Percentiles rank a stretch among this genome's conserved stretches.
Conservation (phyloP, 2,113 vertebrate species). For the Noctilio leporinus region DNA sequence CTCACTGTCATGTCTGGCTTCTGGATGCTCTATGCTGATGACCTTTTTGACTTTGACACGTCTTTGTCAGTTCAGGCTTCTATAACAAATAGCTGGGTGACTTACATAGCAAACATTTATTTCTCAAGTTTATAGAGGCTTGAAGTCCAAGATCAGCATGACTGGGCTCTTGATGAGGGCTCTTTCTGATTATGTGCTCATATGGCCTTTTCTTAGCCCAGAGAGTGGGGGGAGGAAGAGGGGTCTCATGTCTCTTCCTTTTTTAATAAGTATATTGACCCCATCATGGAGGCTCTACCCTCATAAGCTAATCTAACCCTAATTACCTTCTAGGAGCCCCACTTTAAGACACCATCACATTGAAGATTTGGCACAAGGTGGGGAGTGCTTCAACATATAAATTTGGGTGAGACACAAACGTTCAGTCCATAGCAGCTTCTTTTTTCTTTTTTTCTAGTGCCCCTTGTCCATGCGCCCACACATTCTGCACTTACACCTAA, state of each 20-base stretch:
- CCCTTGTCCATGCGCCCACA: too few relatives aligned
- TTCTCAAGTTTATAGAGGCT: neutral
- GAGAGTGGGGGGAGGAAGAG: too few relatives aligned
- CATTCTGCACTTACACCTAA: too few relatives aligned
- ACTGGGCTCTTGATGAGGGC: neutral
- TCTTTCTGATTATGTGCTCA: neutral
- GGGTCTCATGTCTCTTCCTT: neutral
- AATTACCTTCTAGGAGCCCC: neutral
- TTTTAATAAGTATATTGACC: neutral
- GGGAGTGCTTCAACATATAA: neutral
- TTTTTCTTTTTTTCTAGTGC: too few relatives aligned
- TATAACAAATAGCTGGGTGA: neutral
- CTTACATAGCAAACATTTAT: neutral
- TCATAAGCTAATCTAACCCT: neutral
- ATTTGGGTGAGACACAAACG: neutral
- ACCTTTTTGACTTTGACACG: neutral
- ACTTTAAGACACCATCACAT: neutral
- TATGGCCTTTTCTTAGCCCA: neutral
- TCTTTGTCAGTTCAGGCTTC: too few relatives aligned
- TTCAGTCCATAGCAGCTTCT: neutral
- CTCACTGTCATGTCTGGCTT: neutral
- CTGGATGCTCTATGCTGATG: neutral
- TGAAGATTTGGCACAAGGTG: neutral
- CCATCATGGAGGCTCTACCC: neutral
- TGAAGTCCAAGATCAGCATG: neutral